Conservation (phyloP, 2,797 vertebrate species). For the Myripristis jacobus region DNA sequence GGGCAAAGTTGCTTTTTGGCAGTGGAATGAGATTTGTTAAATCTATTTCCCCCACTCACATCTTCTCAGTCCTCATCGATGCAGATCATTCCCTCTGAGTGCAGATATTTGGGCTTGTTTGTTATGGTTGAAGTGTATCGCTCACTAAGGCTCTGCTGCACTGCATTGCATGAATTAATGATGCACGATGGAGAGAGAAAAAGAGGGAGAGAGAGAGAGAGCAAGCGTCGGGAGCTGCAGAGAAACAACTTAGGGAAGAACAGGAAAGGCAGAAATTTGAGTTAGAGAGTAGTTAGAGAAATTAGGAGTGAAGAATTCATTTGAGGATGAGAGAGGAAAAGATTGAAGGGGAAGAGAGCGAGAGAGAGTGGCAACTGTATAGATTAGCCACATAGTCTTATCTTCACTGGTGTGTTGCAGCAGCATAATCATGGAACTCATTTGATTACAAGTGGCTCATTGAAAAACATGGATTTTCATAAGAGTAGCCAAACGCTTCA, state of each 20-base stretch:
- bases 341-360: constrained; percentile 9
- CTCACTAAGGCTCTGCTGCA: constrained; percentile 67
- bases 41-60: constrained; percentile 2
- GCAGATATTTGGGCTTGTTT: constrained; percentile 78
- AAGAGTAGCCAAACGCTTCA: constrained; percentile 69
- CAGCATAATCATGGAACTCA: constrained; percentile 72
- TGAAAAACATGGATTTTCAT: constrained; percentile 79
- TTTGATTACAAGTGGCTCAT: constrained; percentile 79
- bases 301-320: constrained; percentile 45
- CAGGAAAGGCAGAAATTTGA: constrained; percentile 33
- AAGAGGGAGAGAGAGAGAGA: constrained; percentile 28
- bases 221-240: constrained; percentile 50
- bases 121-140: constrained; percentile 81
- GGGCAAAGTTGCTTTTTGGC: constrained; percentile 32
- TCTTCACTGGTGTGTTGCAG: constrained; percentile 58
- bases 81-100: constrained; percentile 73
- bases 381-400: constrained; percentile 60
- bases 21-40: constrained; percentile 12
- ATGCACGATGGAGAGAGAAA: constrained; percentile 61
- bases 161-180: constrained; percentile 79
- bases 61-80: constrained; percentile 41
- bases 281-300: constrained; percentile 51
- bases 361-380: constrained; percentile 26
- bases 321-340: constrained; percentile 23
- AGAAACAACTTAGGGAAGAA: constrained; percentile 41